These are phyloP conservation scores for Hoplostethus mediterraneus DNA, from an alignment of 2,797 vertebrate species.

Conservation along the genomic window DNA sequence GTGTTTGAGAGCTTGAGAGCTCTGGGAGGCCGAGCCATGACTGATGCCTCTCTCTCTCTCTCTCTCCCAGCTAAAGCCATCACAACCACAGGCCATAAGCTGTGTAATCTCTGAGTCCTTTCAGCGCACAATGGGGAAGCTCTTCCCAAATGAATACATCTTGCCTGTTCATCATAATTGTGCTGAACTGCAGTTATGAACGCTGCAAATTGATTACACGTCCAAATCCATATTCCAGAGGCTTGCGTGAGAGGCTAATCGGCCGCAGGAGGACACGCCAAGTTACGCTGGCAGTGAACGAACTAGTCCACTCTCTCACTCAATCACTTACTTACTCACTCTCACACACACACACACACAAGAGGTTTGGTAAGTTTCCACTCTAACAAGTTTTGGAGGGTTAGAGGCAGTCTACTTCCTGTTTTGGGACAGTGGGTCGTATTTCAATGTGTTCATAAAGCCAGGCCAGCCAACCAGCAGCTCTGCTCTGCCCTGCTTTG, in stretches of 20 bases:
- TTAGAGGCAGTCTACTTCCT: constrained; percentile 58
- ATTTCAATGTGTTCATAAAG: constrained; percentile 70
- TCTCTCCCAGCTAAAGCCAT: constrained; percentile 2
- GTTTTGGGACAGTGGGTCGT: constrained; percentile 61
- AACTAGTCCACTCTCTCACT: constrained; percentile 9
- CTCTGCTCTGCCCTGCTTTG: constrained; percentile 37
- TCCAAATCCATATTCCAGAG: constrained; percentile 46
- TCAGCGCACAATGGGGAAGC: constrained; percentile 27
- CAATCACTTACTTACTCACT: constrained; percentile 8
- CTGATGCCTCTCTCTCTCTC: not conserved
- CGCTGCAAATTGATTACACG: constrained; percentile 55
- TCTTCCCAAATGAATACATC: constrained; percentile 17
- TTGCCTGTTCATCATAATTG: constrained; percentile 33
- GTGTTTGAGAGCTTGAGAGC: not conserved
- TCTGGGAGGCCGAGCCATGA: not conserved
- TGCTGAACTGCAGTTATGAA: constrained; percentile 41
- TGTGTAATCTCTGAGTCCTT: constrained; percentile 2
- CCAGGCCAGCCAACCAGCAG: constrained; percentile 51
- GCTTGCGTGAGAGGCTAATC: constrained; percentile 69
- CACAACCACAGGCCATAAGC: constrained; percentile 1
- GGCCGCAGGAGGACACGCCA: constrained; percentile 43
- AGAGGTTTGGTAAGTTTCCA: constrained; percentile 43
- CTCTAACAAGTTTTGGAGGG: constrained; percentile 45
- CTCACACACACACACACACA: constrained; percentile 8
- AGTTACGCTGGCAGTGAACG: constrained; percentile 34